Evolutionary conservation across 2,888 invertebrate species (phyloP), one percentile per base, ranked within the genome.

Genomic region (Periphyllus acericola): DNA sequence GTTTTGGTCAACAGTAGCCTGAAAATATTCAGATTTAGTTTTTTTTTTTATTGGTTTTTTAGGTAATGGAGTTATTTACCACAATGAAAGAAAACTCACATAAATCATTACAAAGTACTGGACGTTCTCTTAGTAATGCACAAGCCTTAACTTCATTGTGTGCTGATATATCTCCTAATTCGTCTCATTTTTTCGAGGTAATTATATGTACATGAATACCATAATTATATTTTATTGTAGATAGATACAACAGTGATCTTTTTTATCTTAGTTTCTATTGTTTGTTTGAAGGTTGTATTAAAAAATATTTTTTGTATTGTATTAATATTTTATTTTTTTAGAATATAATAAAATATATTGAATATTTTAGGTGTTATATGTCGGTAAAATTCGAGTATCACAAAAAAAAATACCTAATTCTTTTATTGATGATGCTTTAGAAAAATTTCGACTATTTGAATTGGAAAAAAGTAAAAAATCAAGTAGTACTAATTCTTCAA

Each of bases 181-280:
- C 96, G 89, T 96, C 96, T 40, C 96, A 96, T 91, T 97, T 97
- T 92, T 97, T 97, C 91, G 97, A 97, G 93, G 96, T 96, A 92
- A 92, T 90, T 89, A n/a, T 52, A 25, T 40, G n/a, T 66, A 68
- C 11, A 34, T 68, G 21, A 29, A 60, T 5, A 75, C 40, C 40
- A 29, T 40, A 75, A 32, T 17, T 68, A 46, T 66, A 84, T 34
- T 32, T 75, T 68, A 66, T 74, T 25, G 17, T 9, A 66, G 46
- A 55, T 52, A 55, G 81, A 29, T 46, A 32, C 36, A 40, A 68
- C 32, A 60, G 32, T 46, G 11, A 14, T 46, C 17, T 25, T 68
- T 84, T 52, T 60, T 72, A 40, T 60, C n/a, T 72, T 25, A 4
- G 34, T 86, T 76, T 80, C 46, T 68, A n/a, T 66, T 32, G 55